Base-by-base conservation (phyloP, 2,797 vertebrate genomes). In the Fringilla coelebs region DNA sequence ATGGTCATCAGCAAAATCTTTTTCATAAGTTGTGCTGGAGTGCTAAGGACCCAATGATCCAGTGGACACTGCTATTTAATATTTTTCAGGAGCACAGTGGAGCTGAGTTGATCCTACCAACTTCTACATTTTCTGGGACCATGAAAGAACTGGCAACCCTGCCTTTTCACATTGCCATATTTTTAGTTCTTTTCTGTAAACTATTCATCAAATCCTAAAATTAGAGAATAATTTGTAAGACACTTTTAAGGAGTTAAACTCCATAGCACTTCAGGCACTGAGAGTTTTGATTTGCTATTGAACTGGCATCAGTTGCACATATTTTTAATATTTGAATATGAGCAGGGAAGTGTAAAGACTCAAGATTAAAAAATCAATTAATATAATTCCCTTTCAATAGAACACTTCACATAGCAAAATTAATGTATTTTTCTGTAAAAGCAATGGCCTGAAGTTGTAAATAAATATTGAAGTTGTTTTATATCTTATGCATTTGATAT, bases 51-150 rank as follows among this genome's bases (percentile, higher is more conserved):
- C 89, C 87, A 94, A 45, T 96, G 95, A 96, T 97, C 91, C 95
- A 96, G 80, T 96, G 75, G 91, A 96, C 62, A 71, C 72, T 96
- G 95, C 85, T 97, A 84, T 97, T 97, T 97, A 96, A 74, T 97
- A 94, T 96, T 96, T 96, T 96, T 96, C 94, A 96, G 96, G 95
- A 96, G 65, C 86, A 80, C 94, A 96, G 73, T 97, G 96, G 85
- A 96, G 88, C 95, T 97, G 96, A 97, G 58, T 79, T 94, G 92
- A 96, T 93, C 95, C 95, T 96, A 95, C 71, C 96, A 97, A 94
- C 25, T 58, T 58, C 93, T 94, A 11, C 52, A 10, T 96, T 97
- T 97, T 96, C 93, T 95, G 92, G 93, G 86, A 95, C 86, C 61
- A 87, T 96, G 94, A 96, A 94, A 95, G 79, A 96, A 60, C 95